phyloP scores from a whole-genome alignment of 2,888 invertebrate species.

The Venusia cambrica region DNA sequence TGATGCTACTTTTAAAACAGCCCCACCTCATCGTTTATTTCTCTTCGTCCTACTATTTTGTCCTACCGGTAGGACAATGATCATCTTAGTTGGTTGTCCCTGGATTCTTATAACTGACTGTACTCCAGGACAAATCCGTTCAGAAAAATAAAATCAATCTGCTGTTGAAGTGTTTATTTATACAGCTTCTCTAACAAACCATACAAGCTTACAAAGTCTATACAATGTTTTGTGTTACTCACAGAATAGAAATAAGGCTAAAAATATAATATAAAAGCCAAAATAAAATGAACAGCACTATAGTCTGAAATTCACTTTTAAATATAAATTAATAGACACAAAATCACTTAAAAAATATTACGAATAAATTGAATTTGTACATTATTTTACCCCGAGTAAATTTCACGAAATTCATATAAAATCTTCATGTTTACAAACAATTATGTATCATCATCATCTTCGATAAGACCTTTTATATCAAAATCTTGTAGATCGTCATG shows the following conservation, averaged over 20 bases:
- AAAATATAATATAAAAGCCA: constrained; percentile 2
- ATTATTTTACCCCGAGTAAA: too few relatives aligned
- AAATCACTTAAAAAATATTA: too few relatives aligned
- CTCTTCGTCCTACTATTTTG: too few relatives aligned
- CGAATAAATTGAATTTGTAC: too few relatives aligned
- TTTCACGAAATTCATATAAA: constrained; percentile 1
- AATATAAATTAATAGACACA: too few relatives aligned
- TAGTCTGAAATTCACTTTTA: not conserved
- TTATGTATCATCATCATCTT: constrained; percentile 40
- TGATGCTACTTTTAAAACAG: too few relatives aligned
- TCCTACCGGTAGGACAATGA: too few relatives aligned
- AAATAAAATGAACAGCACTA: constrained; percentile 12
- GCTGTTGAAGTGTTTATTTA: constrained; percentile 31
- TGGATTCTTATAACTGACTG: too few relatives aligned
- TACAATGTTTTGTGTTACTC: constrained; percentile 35
- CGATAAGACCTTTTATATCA: constrained; percentile 60
- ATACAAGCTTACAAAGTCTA: constrained; percentile 35
- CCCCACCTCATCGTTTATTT: too few relatives aligned
- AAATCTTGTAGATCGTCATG: constrained; percentile 78
- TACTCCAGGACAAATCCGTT: too few relatives aligned
- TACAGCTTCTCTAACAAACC: constrained; percentile 39
- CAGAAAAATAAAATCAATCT: too few relatives aligned
- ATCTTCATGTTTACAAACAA: constrained; percentile 3
- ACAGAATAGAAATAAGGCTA: constrained; percentile 6
- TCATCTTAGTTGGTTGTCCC: too few relatives aligned